These are phyloP conservation scores for Lepilemur ruficaudatus DNA, from an alignment of 2,797 vertebrate species.

Conservation along the genomic window DNA sequence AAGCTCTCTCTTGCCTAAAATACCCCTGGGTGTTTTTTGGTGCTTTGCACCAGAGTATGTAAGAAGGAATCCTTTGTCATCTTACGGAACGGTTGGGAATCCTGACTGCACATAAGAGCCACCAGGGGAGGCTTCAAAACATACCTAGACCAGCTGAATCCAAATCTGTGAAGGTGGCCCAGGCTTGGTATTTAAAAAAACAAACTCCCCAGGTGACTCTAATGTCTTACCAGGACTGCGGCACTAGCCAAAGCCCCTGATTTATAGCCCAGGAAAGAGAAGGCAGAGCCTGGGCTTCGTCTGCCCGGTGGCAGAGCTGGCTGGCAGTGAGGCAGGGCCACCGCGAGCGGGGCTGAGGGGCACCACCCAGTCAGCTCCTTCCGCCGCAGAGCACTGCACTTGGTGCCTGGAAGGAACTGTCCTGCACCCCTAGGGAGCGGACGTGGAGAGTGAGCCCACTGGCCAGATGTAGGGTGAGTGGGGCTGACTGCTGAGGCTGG, in stretches of 20 bases:
- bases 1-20: neutral
- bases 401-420: neutral
- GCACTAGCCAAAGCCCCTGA: neutral
- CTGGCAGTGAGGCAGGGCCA: neutral
- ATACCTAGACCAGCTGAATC: neutral
- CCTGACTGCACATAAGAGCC: neutral
- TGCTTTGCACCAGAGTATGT: neutral
- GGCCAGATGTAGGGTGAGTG: too few species aligned
- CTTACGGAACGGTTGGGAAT: too few species aligned
- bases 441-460: neutral
- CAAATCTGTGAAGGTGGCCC: neutral
- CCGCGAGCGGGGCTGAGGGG: neutral
- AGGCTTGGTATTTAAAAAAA: neutral
- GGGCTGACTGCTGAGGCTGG: neutral
- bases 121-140: neutral
- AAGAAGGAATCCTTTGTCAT: neutral
- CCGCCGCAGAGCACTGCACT: too few species aligned
- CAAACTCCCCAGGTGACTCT: neutral
- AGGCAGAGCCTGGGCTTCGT: neutral
- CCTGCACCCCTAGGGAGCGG: neutral
- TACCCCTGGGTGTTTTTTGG: neutral
- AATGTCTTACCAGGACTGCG: neutral
- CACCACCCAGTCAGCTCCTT: neutral
- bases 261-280: neutral
- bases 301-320: neutral